Evolutionary conservation across 2,888 invertebrate species (phyloP).

Genomic region (Limnephilus rhombicus): DNA sequence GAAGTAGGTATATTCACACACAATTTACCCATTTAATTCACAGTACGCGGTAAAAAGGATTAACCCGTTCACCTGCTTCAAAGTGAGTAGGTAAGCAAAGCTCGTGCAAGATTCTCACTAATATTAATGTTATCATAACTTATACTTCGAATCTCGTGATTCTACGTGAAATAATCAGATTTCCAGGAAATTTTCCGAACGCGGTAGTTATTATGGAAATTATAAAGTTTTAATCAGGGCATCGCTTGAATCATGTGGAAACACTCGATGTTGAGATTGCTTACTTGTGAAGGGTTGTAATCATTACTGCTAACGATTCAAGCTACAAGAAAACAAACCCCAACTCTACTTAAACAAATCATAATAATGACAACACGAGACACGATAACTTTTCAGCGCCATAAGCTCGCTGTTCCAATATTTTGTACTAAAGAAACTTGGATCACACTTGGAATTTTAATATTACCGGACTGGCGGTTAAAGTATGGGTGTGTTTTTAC

Average conservation of each 20-base stretch:
- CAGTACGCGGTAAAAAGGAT: background rate
- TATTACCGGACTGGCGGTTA: background rate
- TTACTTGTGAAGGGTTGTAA: background rate
- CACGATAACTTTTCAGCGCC: background rate
- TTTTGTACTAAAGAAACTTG: background rate
- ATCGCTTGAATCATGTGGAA: constrained; percentile 27
- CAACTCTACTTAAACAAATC: background rate
- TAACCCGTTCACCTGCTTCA: background rate
- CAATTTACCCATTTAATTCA: background rate
- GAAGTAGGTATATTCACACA: background rate
- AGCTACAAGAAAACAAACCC: background rate
- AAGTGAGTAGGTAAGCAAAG: background rate
- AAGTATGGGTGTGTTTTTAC: background rate
- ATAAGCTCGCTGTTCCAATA: background rate
- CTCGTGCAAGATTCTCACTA: constrained; percentile 19
- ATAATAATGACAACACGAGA: background rate
- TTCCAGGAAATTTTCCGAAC: constrained; percentile 25
- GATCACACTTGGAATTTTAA: background rate
- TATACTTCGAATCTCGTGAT: constrained; percentile 26
- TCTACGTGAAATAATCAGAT: constrained; percentile 33
- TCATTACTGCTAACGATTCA: background rate
- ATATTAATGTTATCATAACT: constrained; percentile 39
- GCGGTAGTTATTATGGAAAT: constrained; percentile 37
- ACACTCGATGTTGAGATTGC: background rate
- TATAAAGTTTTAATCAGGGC: constrained; percentile 37